Base-by-base conservation (phyloP, 2,113 vertebrate species). In the Perca flavescens region DNA sequence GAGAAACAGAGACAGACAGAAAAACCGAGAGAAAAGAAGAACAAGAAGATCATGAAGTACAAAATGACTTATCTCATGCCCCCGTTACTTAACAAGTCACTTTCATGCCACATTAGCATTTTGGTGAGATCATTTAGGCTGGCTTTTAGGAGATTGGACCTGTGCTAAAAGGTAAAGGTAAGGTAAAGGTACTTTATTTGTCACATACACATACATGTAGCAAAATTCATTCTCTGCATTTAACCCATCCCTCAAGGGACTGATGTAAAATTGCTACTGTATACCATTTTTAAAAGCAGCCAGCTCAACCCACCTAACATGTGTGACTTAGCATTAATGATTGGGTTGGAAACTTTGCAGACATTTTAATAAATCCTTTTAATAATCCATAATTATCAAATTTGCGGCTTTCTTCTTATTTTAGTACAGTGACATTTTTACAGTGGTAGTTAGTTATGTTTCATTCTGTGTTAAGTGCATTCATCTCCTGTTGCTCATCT, bases 51-150 rank as follows among this genome's bases (percentile, higher is more conserved):
- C 43, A 17, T 1, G 36, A 56, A 36, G 31, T 49, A 40, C 66
- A 72, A 34, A 43, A 56, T 12, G 1, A 64, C 43, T 28, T 28
- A 56, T 16, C 10, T 62, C 21, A 40, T 10, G 1, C 19, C 13
- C 22, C 4, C 15, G 61, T 80, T 36, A 22, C 31, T 36, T 62
- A 49, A 68, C 47, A 2, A 62, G 22, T 75, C 56, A 25, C 28
- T 75, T 63, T 47, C 22, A 46, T 34, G 49, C 31, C 22, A 28
- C 21, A 69, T 82, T 4, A 69, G 58, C 74, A 53, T 79, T 80
- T 54, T 53, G 52, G 34, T 50, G 53, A 78, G 36, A 66, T 77
- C 0, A 0, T 56, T 50, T 40, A 46, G 7, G 11, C 12, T 56
- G 62, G 31, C 54, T 73, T 77, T 54, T 13, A 49, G 60, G 25